Conservation (phyloP, 23 tunicate genomes). For the Halocynthia aurantium region DNA sequence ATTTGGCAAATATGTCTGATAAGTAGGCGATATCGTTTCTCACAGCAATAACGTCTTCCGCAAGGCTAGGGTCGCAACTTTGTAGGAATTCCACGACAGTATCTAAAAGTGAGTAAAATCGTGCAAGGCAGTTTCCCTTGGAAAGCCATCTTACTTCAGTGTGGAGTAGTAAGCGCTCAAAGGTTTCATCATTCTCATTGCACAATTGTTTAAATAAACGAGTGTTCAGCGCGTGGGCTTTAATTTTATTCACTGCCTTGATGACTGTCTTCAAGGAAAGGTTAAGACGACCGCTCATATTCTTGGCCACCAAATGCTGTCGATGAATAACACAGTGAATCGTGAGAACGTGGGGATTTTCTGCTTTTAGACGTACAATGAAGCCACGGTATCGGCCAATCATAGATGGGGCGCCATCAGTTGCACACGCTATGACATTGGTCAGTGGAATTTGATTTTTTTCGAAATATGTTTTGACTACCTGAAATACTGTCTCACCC, state of each 20-base stretch:
- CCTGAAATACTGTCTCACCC: constrained; percentile 30
- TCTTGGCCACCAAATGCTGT: constrained; percentile 50
- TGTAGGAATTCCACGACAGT: constrained; percentile 30
- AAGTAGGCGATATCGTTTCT: constrained; percentile 51
- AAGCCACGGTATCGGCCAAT: constrained; percentile 34
- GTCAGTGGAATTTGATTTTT: constrained; percentile 30
- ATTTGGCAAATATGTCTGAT: constrained; percentile 52
- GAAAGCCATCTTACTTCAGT: constrained; percentile 41
- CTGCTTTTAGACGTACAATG: constrained; percentile 14
- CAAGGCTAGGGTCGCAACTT: constrained; percentile 39
- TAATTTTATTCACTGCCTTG: constrained; percentile 47
- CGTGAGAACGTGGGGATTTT: constrained; percentile 23
- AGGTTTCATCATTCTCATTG: constrained; percentile 33
- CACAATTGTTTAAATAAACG: constrained; percentile 35
- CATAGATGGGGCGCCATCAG: constrained; percentile 41
- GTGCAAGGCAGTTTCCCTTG: constrained; percentile 43
- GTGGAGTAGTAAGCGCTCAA: constrained; percentile 32
- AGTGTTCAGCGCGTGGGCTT: constrained; percentile 40
- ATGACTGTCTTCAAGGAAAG: constrained; percentile 16
- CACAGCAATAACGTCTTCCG: constrained; percentile 22
- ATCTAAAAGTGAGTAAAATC: constrained; percentile 27
- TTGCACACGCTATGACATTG: constrained; percentile 50
- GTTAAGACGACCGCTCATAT: constrained; percentile 33
- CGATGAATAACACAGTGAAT: constrained; percentile 48
- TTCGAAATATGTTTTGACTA: constrained; percentile 30